A percentile compares a stretch with the other conserved stretches of the same genome.
phyloP scores from a whole-genome alignment of 2,113 vertebrate genomes.

The Turdus rufiventris region DNA sequence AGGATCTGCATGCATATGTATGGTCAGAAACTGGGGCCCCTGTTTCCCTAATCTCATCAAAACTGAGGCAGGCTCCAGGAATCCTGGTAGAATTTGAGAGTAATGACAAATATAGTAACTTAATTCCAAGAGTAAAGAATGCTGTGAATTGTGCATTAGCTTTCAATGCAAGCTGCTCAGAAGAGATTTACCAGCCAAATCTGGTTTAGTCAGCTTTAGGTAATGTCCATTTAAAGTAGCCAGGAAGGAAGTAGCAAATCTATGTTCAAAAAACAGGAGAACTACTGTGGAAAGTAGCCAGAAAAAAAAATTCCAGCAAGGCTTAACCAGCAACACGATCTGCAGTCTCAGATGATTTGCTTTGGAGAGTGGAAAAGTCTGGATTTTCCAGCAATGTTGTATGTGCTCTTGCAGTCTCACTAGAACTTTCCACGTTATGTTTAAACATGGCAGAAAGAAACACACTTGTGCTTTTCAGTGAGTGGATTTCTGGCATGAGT shows the following conservation, averaged over 20 bases:
- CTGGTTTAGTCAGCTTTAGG: slow-evolving; percentile 30
- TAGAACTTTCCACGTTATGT: not conserved
- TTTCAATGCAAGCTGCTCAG: slow-evolving; percentile 29
- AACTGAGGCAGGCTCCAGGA: not conserved
- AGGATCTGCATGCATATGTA: not conserved
- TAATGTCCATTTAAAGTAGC: slow-evolving; percentile 1
- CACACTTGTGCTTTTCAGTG: not conserved
- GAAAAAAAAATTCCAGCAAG: not conserved
- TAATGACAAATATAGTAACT: not conserved
- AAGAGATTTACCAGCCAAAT: slow-evolving; percentile 41
- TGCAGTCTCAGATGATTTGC: not conserved
- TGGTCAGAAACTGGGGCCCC: not conserved
- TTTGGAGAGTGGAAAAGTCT: not conserved
- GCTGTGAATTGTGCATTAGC: slow-evolving; percentile 3
- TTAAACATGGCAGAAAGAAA: not conserved
- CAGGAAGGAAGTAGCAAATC: not conserved
- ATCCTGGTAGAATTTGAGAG: not conserved
- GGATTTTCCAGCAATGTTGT: not conserved
- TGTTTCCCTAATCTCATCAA: not conserved
- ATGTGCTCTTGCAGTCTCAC: not conserved
- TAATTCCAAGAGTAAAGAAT: slow-evolving; percentile 18
- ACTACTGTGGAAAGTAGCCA: not conserved
- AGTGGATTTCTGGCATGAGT: not conserved
- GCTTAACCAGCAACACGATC: not conserved
- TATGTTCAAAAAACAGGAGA: not conserved